These are phyloP conservation scores for Python bivittatus DNA, from an alignment of 2,113 vertebrate species.

Conservation along the genomic window DNA sequence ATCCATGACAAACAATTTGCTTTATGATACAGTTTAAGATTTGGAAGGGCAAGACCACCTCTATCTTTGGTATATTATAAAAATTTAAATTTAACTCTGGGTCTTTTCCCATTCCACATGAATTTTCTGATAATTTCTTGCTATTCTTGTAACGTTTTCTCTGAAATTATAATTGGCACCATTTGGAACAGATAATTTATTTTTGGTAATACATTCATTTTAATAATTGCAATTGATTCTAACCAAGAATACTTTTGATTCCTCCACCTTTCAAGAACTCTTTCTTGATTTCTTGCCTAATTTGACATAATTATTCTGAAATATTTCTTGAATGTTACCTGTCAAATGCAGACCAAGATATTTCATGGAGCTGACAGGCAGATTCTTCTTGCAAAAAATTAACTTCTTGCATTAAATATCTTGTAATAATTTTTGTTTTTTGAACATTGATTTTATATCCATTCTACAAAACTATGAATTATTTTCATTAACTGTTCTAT, in stretches of 20 bases:
- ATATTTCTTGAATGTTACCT: neutral
- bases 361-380: neutral
- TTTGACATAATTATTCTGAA: neutral
- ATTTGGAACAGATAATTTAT: neutral
- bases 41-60: neutral
- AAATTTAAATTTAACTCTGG: neutral
- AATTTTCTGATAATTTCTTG: neutral
- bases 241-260: neutral
- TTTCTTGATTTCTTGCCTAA: neutral
- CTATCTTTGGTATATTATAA: neutral
- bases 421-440: neutral
- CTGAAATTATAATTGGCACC: neutral
- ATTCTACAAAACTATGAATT: neutral
- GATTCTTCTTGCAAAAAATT: neutral
- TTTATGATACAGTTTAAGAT: neutral
- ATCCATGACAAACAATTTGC: neutral
- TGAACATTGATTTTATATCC: neutral
- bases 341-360: neutral
- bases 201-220: neutral
- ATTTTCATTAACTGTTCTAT: neutral
- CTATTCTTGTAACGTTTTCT: neutral
- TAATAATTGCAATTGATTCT: neutral
- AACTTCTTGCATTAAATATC: neutral
- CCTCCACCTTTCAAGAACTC: neutral
- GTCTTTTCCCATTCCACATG: neutral